A percentile compares a stretch with the other conserved stretches of the same genome.
phyloP scores from a whole-genome alignment of 2,113 vertebrate species.

The Scartelaos histophorus region DNA sequence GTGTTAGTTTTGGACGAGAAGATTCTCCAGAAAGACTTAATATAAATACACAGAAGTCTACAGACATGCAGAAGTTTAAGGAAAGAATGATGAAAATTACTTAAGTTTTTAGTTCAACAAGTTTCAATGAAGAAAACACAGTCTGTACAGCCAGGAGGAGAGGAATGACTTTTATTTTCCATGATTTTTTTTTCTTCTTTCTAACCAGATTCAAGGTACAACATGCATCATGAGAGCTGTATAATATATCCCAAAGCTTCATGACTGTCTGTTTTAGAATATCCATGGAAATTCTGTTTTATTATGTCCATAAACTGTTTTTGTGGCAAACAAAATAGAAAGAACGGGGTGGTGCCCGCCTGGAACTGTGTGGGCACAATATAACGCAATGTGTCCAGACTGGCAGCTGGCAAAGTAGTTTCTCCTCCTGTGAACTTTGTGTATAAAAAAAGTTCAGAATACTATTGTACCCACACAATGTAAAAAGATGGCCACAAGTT shows the following conservation, averaged over 20 bases:
- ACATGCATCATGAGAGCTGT: neutral
- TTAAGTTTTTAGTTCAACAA: constrained; percentile 37
- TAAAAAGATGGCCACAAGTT: neutral
- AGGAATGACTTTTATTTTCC: constrained; percentile 49
- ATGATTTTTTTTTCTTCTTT: constrained; percentile 27
- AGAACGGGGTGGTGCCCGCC: neutral
- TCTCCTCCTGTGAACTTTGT: neutral
- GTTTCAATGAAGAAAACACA: constrained; percentile 67
- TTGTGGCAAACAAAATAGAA: neutral
- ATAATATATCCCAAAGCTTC: neutral
- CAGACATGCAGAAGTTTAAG: constrained; percentile 32
- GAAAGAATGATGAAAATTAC: constrained; percentile 31
- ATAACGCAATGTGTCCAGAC: neutral
- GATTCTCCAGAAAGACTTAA: constrained; percentile 10
- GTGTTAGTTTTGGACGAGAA: constrained; percentile 57
- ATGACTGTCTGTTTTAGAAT: neutral
- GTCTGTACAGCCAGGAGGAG: constrained; percentile 62
- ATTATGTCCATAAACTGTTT: neutral
- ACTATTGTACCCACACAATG: neutral
- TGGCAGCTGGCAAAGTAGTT: constrained; percentile 12
- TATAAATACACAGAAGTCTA: constrained; percentile 20
- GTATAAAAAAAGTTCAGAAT: constrained; percentile 8
- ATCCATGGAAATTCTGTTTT: neutral
- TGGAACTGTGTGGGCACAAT: neutral
- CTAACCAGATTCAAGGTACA: constrained; percentile 1